Evolutionary conservation across 2,888 invertebrate genomes (phyloP), one percentile per base, ranked within the genome.

Genomic region (Calliphora vomitoria): DNA sequence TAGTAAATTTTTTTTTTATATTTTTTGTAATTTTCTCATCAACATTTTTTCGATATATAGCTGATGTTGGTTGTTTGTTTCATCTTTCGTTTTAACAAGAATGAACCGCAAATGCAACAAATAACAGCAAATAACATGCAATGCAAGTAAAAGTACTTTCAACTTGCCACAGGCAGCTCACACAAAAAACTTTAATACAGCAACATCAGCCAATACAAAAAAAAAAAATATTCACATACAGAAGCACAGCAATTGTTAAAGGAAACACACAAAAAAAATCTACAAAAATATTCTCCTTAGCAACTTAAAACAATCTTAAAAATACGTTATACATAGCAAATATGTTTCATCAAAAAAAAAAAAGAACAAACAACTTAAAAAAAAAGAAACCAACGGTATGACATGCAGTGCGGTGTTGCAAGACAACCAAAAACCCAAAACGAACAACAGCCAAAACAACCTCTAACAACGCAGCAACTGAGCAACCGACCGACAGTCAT

Each of bases 101-200:
- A 87, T 69, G 74, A 87, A 82, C 87, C 84, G 82, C 87, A 84
- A 87, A 58, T 75, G 62, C 71, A 76, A 66, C 74, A 80, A 25
- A 66, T 58, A 55, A 47, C 68, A 44, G 11, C 66, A 72, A 53
- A 64, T 78, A 81, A 68, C 84, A 87, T 85, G 87, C 84, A 84
- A 82, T 84, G 50, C 66, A 84, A 87, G 87, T 84, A 87, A 87
- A 87, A 87, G 87, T 87, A 82, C 78, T 87, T 87, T 87, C 68
- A 85, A 84, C 87, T 87, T 87, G 82, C 78, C 84, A 69, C 82
- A 76, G 72, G 38, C 64, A 55, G 74, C 25, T n/a, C 4, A 72
- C 58, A 71, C 20, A 62, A 25, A 38, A 69, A 38, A 58, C 31
- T 53, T 20, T 18, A 13, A 50, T 20, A 38, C 62, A 68, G 20